A percentile compares a stretch with the other conserved stretches of the same genome.
Conservation (phyloP, 2,113 vertebrate species). For the Heterotis niloticus region DNA sequence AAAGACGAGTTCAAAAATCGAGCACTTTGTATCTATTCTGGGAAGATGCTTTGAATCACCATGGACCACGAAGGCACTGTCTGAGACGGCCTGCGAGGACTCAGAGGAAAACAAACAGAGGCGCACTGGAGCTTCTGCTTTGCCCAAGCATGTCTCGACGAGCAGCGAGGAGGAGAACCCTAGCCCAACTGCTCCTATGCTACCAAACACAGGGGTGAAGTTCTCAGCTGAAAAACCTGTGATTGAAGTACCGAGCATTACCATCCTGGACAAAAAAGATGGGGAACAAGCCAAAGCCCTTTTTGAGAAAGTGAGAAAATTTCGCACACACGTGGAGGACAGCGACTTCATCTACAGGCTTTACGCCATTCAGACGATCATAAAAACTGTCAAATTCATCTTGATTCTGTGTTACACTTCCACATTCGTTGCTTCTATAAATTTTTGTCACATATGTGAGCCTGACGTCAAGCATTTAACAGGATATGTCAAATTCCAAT, state of each 20-base stretch:
- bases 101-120: conserved; percentile 96
- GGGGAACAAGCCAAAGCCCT: conserved; percentile 96
- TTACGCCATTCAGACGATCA: conserved; percentile 89
- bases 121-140: conserved; percentile 77
- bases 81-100: conserved; percentile 94
- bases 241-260: conserved; percentile 88
- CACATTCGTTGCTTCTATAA: conserved; percentile 89
- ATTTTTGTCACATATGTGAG: conserved; percentile 84
- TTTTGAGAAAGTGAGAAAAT: conserved; percentile 96
- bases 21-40: conserved; percentile 95
- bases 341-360: conserved; percentile 95
- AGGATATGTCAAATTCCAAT: conserved; percentile 84
- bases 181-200: conserved; percentile 83
- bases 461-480: conserved; percentile 90
- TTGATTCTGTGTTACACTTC: conserved; percentile 92
- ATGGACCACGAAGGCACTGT: conserved; percentile 95
- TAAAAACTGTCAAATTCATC: conserved; percentile 96
- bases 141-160: conserved; percentile 90
- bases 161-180: conserved; percentile 94
- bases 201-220: conserved; percentile 83
- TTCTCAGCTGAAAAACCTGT: conserved; percentile 91
- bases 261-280: conserved; percentile 95
- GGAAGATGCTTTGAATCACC: conserved; percentile 97
- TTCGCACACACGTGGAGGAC: conserved; percentile 91
- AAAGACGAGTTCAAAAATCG: conserved; percentile 96